Conservation (phyloP, 2,888 invertebrate species). For the Marronus borbonicus region DNA sequence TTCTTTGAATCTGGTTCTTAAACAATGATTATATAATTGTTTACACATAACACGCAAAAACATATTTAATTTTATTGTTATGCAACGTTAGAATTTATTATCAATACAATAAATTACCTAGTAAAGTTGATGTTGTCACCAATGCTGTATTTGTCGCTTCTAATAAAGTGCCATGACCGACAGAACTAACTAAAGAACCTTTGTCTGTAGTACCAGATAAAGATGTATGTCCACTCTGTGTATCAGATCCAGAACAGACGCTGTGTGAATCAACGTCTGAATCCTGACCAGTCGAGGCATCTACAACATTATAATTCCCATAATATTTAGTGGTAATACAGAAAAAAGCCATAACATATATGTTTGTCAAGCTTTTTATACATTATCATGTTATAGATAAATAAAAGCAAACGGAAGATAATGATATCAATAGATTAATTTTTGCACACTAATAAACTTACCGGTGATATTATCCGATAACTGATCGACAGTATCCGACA, state of each 20-base stretch:
- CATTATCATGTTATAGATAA: constrained; percentile 39
- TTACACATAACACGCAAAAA: too few relatives aligned
- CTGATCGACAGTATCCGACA: constrained; percentile 49
- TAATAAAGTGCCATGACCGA: constrained; percentile 59
- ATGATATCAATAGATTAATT: constrained; percentile 43
- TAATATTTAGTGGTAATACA: constrained; percentile 8
- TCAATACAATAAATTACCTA: constrained; percentile 54
- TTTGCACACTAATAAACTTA: constrained; percentile 35
- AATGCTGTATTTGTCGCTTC: constrained; percentile 61
- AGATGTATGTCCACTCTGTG: constrained; percentile 68
- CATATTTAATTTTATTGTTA: background rate
- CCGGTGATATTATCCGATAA: constrained; percentile 47
- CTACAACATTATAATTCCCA: constrained; percentile 34
- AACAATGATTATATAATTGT: constrained; percentile 27
- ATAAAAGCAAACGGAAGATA: constrained; percentile 35
- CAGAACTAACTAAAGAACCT: constrained; percentile 52
- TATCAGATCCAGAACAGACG: constrained; percentile 67
- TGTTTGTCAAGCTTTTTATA: background rate
- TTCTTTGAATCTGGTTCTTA: constrained; percentile 58
- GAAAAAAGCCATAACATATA: constrained; percentile 18
- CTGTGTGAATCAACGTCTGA: constrained; percentile 69
- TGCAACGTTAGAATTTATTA: constrained; percentile 18
- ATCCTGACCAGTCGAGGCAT: constrained; percentile 60
- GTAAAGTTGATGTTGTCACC: constrained; percentile 52
- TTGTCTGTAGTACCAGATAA: constrained; percentile 67